Evolutionary conservation across 1,140 invertebrate genomes (phyloP), one percentile per base, ranked within the genome.

Genomic region (Manduca sexta): DNA sequence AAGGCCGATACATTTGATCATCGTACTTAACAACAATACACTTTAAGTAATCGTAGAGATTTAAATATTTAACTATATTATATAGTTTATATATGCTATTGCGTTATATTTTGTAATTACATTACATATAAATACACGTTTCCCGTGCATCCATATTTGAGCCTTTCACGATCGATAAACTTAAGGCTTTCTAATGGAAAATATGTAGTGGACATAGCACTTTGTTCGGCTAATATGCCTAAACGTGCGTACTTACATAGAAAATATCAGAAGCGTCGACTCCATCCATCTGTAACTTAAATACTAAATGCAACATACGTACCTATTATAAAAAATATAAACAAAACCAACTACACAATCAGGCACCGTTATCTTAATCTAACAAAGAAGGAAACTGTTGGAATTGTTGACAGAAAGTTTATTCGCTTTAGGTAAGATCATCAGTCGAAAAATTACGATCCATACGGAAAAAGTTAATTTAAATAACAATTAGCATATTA

Each of bases 1-100:
- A 84, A 81, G 80, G 80, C 80, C 80, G 80, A 78, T 77, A 84
- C 69, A 77, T 65, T 56, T 65, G 62, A 70, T 68, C 64, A 38
- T 61, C 64, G 58, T 68, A 64, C 68, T 77, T 80, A 82, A 12
- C 63, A 77, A 75, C 63, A 73, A 79, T 70, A 77, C 73, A 79
- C 69, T 79, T 78, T 74, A 72, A 74, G 70, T 75, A 74, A 74
- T 60, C 59, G 53, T 77, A 80, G 75, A 74, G 60, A 77, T 76
- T 76, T 78, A 64, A 73, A 78, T 69, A 64, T 60, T 73, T 70
- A 82, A 82, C 75, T 82, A 76, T 74, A 34, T 8, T 38, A 47
- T 41, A 53, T 48, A 50, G 21, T 48, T 50, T 21, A 59, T 58
- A 74, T 76, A 77, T 47, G 72, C 66, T 74, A 74, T 79, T 78